Percentiles rank a stretch among this genome's conserved stretches.
Evolutionary conservation across 2,113 vertebrate genomes (phyloP).

Genomic region (Hippocampus barbouri): DNA sequence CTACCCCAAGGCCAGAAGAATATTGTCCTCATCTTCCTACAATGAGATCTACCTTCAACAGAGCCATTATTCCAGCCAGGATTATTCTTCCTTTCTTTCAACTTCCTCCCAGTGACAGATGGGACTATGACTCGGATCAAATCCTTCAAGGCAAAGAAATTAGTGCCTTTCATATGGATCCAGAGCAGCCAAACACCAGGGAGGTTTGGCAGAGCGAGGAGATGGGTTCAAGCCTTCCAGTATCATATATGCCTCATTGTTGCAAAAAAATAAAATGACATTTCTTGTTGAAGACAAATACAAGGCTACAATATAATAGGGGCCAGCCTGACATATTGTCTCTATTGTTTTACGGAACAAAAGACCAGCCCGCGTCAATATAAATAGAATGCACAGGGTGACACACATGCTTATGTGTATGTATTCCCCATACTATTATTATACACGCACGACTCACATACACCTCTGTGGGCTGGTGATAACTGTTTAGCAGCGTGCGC

Average conservation of each 20-base stretch:
- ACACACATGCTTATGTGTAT: constrained; percentile 42
- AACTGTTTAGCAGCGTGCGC: constrained; percentile 68
- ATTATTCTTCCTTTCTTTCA: constrained; percentile 65
- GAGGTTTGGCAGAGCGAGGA: constrained; percentile 55
- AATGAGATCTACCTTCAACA: constrained; percentile 65
- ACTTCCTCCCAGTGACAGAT: constrained; percentile 72
- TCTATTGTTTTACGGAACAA: constrained; percentile 67
- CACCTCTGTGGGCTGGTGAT: constrained; percentile 67
- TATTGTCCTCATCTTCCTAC: constrained; percentile 56
- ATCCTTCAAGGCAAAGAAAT: constrained; percentile 66
- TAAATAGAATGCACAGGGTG: constrained; percentile 44
- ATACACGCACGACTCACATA: constrained; percentile 33
- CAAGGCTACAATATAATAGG: constrained; percentile 58
- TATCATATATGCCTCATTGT: constrained; percentile 62
- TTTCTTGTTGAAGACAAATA: constrained; percentile 49
- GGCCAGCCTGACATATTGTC: constrained; percentile 63
- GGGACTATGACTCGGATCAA: constrained; percentile 63
- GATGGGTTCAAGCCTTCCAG: constrained; percentile 52
- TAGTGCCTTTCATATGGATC: constrained; percentile 66
- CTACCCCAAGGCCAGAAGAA: constrained; percentile 41
- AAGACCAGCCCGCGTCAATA: constrained; percentile 48
- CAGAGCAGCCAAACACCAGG: constrained; percentile 52
- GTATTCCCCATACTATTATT: constrained; percentile 46
- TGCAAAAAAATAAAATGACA: constrained; percentile 46
- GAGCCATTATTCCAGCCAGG: constrained; percentile 64